These are phyloP conservation scores for Pipistrellus pygmaeus DNA, from an alignment of 2,797 vertebrate species.

Conservation along the genomic window DNA sequence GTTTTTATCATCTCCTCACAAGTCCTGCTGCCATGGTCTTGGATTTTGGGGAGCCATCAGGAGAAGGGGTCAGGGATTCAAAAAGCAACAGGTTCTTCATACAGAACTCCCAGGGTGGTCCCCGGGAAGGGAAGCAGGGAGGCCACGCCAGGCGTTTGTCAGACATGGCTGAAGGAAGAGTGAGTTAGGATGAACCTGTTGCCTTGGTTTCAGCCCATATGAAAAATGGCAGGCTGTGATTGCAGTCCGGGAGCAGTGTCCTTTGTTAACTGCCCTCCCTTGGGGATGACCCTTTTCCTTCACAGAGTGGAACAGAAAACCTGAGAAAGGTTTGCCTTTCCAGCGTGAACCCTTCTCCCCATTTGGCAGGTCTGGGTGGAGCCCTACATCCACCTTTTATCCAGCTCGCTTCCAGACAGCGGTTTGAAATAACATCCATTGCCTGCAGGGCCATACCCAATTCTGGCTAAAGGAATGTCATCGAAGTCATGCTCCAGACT, in stretches of 20 bases:
- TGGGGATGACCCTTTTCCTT: conserved; percentile 67
- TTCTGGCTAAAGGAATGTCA: conserved; percentile 67
- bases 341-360: neutral
- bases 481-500: conserved; percentile 44
- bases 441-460: neutral
- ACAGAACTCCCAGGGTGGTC: conserved; percentile 28
- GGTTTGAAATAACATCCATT: conserved; percentile 80
- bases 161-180: conserved; percentile 37
- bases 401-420: conserved; percentile 57
- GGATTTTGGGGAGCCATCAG: neutral
- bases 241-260: conserved; percentile 6
- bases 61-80: neutral
- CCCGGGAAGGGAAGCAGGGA: conserved; percentile 13
- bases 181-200: conserved; percentile 52
- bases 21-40: neutral
- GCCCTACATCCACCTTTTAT: conserved; percentile 50
- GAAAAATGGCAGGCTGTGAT: conserved; percentile 66
- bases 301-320: conserved; percentile 72
- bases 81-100: neutral
- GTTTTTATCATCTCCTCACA: neutral
- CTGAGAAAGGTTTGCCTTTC: conserved; percentile 65
- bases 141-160: conserved; percentile 54
- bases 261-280: conserved; percentile 75
- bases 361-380: conserved; percentile 42
- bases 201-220: conserved; percentile 33